Evolutionary conservation across 2,113 vertebrate species (phyloP).

Genomic region (Speoplatyrhinus poulsoni): DNA sequence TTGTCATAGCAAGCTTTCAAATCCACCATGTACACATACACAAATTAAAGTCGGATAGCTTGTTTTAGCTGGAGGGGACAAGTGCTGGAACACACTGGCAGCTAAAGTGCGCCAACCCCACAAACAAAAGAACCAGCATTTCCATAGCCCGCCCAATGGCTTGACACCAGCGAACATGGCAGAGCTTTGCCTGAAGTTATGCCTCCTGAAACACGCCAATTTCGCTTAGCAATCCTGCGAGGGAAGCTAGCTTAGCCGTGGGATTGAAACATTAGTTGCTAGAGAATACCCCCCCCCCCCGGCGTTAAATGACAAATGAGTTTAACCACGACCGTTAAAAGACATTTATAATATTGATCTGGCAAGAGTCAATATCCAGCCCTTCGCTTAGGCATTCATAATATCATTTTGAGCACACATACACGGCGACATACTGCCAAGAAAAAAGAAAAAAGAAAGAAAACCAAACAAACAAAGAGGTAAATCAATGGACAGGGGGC

Average conservation of each 20-base stretch:
- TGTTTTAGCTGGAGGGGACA: conserved; percentile 59
- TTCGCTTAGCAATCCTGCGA: conserved; percentile 36
- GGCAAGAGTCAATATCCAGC: conserved; percentile 85
- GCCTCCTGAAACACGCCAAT: conserved; percentile 66
- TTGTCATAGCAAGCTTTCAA: conserved; percentile 25
- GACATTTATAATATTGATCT: conserved; percentile 84
- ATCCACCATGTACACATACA: conserved; percentile 29
- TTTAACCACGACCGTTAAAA: conserved; percentile 80
- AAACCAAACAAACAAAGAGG: conserved; percentile 34
- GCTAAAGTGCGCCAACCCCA: conserved; percentile 30
- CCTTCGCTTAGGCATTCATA: conserved; percentile 87
- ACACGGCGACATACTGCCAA: conserved; percentile 10
- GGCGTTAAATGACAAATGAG: conserved; percentile 88
- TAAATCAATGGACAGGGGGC: conserved; percentile 84
- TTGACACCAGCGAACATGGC: conserved; percentile 56
- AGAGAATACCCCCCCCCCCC: conserved; percentile 36
- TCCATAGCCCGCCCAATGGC: conserved; percentile 52
- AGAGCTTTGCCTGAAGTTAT: conserved; percentile 65
- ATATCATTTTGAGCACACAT: conserved; percentile 84
- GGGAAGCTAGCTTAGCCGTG: conserved; percentile 48
- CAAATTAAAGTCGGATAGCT: conserved; percentile 57
- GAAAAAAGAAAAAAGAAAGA: conserved; percentile 38
- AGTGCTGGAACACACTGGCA: conserved; percentile 33
- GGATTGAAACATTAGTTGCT: conserved; percentile 82
- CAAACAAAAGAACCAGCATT: conserved; percentile 64